Conservation (phyloP, 2,888 invertebrate genomes). For the Sminthurides aquaticus region DNA sequence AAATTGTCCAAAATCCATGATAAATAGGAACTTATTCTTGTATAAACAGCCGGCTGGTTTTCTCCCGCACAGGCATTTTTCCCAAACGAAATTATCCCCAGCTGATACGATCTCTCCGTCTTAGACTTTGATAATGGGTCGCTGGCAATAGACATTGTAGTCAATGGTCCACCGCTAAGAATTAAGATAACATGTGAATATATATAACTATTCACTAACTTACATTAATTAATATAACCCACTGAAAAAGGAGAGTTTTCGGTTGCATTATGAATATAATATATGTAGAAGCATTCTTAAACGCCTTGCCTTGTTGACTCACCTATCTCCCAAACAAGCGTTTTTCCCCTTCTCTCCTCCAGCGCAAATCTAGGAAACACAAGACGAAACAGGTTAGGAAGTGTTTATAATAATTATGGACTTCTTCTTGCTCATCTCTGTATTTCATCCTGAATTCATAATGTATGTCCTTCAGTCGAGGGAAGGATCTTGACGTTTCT, state of each 20-base stretch:
- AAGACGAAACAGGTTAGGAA: too few species aligned
- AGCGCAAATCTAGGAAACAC: conserved; percentile 38
- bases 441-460: too few species aligned
- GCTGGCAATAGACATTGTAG: conserved; percentile 6
- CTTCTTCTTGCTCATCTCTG: too few species aligned
- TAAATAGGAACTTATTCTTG: conserved; percentile 41
- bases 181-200: too few species aligned
- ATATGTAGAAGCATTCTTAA: too few species aligned
- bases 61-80: conserved; percentile 40
- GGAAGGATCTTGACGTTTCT: too few species aligned
- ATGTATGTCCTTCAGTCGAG: too few species aligned
- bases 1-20: conserved; percentile 43
- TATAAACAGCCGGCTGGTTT: conserved; percentile 44
- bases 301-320: neutral
- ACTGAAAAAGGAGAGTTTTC: too few species aligned
- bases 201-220: neutral
- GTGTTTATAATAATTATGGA: too few species aligned
- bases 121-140: conserved; percentile 3
- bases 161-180: conserved; percentile 12
- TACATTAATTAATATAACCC: neutral
- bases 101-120: conserved; percentile 31
- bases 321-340: conserved; percentile 40
- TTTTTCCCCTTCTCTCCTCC: conserved; percentile 41
- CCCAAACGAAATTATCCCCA: conserved; percentile 45
- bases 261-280: too few species aligned